phyloP scores from a whole-genome alignment of 2,888 invertebrate species.

The Nipponacmea schrenckii region DNA sequence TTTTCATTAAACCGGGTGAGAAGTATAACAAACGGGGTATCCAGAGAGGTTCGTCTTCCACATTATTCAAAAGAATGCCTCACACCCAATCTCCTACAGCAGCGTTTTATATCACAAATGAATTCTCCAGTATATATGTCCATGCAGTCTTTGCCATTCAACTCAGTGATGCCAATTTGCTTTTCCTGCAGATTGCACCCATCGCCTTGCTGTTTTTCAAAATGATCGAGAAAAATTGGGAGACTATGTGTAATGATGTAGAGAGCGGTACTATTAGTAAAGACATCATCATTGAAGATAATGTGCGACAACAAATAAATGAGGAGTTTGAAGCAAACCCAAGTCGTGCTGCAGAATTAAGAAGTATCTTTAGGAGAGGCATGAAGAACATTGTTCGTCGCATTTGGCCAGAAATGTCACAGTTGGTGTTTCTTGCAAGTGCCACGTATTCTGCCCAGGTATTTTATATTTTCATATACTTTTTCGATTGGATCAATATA shows the following conservation, averaged over 20 bases:
- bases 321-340: conserved; percentile 15
- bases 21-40: conserved; percentile 26
- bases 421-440: conserved; percentile 32
- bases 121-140: conserved; percentile 30
- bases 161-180: conserved; percentile 27
- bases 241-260: conserved; percentile 32
- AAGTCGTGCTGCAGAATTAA: conserved; percentile 24
- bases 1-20: conserved; percentile 18
- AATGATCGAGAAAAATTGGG: conserved; percentile 32
- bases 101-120: conserved; percentile 12
- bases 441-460: conserved; percentile 32
- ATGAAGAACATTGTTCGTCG: conserved; percentile 30
- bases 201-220: conserved; percentile 31
- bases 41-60: conserved; percentile 30
- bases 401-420: conserved; percentile 32
- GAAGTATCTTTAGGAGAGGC: conserved; percentile 29
- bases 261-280: conserved; percentile 26
- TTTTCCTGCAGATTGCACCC: conserved; percentile 29
- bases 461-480: not conserved
- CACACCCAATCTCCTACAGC: conserved; percentile 23
- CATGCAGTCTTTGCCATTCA: conserved; percentile 34
- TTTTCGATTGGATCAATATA: not conserved
- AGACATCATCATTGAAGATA: conserved; percentile 15
- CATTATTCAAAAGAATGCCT: conserved; percentile 23
- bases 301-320: conserved; percentile 12